Evolutionary conservation across 2,113 vertebrate genomes (phyloP).

Genomic region (Brachypodius melanocephalos): DNA sequence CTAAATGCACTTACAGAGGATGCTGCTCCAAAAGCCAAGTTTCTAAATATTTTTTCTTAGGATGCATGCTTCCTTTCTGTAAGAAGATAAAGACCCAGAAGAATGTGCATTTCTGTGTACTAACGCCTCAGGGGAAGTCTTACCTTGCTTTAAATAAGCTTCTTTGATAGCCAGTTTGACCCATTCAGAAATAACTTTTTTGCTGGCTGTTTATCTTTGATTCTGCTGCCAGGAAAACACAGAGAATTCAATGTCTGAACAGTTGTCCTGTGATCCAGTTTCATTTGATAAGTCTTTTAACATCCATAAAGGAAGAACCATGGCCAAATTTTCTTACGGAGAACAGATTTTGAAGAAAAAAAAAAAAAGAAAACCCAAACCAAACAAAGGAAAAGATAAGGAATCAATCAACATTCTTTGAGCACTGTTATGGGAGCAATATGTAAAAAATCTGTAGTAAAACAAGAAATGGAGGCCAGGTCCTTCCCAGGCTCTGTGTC

Average conservation of each 20-base stretch:
- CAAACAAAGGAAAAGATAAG: not conserved
- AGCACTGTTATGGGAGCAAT: not conserved
- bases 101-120: not conserved
- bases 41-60: not conserved
- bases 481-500: not conserved
- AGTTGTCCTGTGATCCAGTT: conserved; percentile 15
- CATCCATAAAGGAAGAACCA: not conserved
- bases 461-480: conserved; percentile 1
- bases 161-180: conserved; percentile 37
- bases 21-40: not conserved
- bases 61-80: not conserved
- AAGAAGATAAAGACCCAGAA: conserved; percentile 19
- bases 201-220: conserved; percentile 42
- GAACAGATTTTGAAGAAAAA: not conserved
- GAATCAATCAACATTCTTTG: not conserved
- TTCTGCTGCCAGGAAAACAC: conserved; percentile 35
- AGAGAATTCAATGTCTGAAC: conserved; percentile 10
- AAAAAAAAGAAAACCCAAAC: not conserved
- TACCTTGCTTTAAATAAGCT: conserved; percentile 18
- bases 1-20: not conserved
- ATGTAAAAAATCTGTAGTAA: not conserved
- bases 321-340: not conserved
- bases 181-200: conserved; percentile 42
- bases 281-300: conserved; percentile 19
- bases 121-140: conserved; percentile 10